Base-by-base conservation (phyloP, 2,888 invertebrate genomes). In the Drosophila mimica region DNA sequence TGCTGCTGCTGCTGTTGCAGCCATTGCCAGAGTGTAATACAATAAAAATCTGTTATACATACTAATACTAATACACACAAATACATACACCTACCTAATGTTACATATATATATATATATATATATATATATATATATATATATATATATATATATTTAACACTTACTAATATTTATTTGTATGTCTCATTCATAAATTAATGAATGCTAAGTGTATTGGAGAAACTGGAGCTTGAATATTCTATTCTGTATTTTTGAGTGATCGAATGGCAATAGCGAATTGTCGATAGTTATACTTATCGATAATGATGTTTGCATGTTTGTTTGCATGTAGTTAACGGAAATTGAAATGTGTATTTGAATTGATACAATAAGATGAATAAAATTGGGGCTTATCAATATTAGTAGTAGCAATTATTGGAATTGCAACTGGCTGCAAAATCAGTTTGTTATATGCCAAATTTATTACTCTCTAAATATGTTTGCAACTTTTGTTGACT, bases 21-120 rank as follows among this genome's bases (percentile, higher is more conserved):
- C 51, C 67, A 40, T 67, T 75, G 76, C 60, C 80, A 70, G 70
- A 70, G 66, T 62, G 62, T 65, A 59, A 40, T 33, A 60, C 34
- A 71, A 66, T n/a, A 56, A 36, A 53, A 54, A 38, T 36, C 54
- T 54, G 36, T 38, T 54, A 52, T 28, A 57, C 46, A 46, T 25
- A 46, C 20, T 15, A 13, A 46, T 4, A 13, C 20, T 20, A 9
- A n/a, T 4, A 40, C 20, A 40, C 40, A 43, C 11, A 43, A 20
- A 20, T n/a, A 17, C 38, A 38, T 38, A 43, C 20, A 20, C 43
- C 43, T 11, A 11, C 43, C 43, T 11, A 11, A 43, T 40, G 1
- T 20, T 11, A 40, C 11, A 20, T 2, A 40, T 40, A 8, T 38
- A 38, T 8, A 17, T 4, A 13, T 13, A 34, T 38, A 17, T 8